Base-by-base conservation (phyloP, 2,888 invertebrate species). In the Apoderus coryli region DNA sequence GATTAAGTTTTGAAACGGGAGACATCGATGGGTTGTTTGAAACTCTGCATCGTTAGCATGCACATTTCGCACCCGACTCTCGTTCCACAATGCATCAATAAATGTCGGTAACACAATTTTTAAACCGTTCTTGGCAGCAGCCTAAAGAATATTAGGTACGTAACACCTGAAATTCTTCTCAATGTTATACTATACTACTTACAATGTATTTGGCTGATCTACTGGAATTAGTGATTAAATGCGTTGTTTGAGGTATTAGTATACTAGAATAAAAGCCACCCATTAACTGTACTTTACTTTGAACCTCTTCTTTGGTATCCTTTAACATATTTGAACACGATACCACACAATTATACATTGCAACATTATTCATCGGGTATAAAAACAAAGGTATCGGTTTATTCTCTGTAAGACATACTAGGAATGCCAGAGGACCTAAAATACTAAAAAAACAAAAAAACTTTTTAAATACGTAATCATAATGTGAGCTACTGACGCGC, bases 11-110 rank as follows among this genome's bases (percentile, higher is more conserved):
- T 76, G 69, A 53, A 93, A 89, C 0, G 79, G 62, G 0, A 79
- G 79, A 50, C 78, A 67, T 22, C 27, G 26, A 45, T 61, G 58
- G 43, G 62, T 67, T 27, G 57, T 53, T 10, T 67, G 50, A 48
- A 86, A 88, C 30, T 69, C 65, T 1, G 60, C 37, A 38, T 80
- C 76, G 0, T 67, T 61, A 1, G 75, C 80, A 25, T 60, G 61
- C 1, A 80, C 56, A 42, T 70, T 72, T 29, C 65, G 58, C 1
- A 54, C 59, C 24, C 74, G 61, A 30, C 80, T 79, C 2, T 64
- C 61, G 9, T 76, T 61, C 89, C 89, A 93, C 0, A 89, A 76
- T 0, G 70, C 71, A 16, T 74, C 62, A 1, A 93, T 63, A 90
- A 92, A 93, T 10, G 70, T 64, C 5, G 71, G 66, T 3, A 69